Percentiles rank a stretch among this genome's conserved stretches.
phyloP scores from a whole-genome alignment of 1,140 invertebrate species.

The Diorhabda elongata region DNA sequence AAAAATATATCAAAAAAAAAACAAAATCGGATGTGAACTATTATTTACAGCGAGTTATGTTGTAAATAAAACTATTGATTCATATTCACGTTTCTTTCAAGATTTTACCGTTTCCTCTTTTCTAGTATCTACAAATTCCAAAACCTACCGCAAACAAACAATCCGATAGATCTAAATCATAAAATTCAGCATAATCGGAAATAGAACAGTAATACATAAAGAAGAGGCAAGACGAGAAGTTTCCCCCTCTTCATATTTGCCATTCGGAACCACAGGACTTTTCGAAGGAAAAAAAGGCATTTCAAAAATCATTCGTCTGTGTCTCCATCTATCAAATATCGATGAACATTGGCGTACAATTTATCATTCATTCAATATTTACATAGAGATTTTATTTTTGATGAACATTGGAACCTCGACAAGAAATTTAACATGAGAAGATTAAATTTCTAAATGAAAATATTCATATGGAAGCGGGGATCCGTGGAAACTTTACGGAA shows the following conservation, averaged over 20 bases:
- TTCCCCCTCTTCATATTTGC: slow-evolving; percentile 33
- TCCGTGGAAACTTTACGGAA: too few species aligned
- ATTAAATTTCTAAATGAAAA: too few species aligned
- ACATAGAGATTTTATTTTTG: too few species aligned
- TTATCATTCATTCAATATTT: too few species aligned
- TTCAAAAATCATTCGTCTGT: slow-evolving; percentile 44
- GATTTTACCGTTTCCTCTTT: neutral
- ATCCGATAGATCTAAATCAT: slow-evolving; percentile 15
- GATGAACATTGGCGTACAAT: neutral
- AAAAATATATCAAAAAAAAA: too few species aligned
- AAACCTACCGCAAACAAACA: slow-evolving; percentile 2
- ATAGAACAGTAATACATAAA: slow-evolving; percentile 32
- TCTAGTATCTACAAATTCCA: neutral
- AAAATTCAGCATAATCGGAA: slow-evolving; percentile 26
- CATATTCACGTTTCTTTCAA: neutral
- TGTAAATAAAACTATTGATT: too few species aligned
- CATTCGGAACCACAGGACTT: slow-evolving; percentile 30
- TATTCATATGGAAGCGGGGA: too few species aligned
- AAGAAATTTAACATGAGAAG: too few species aligned
- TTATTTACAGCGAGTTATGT: too few species aligned
- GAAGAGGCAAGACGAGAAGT: slow-evolving; percentile 21
- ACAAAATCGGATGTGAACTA: too few species aligned
- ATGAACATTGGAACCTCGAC: too few species aligned
- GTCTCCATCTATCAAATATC: slow-evolving; percentile 38
- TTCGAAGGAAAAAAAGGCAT: slow-evolving; percentile 35